phyloP scores from a whole-genome alignment of 2,797 vertebrate genomes.

The Rhabdophis nuchalis region DNA sequence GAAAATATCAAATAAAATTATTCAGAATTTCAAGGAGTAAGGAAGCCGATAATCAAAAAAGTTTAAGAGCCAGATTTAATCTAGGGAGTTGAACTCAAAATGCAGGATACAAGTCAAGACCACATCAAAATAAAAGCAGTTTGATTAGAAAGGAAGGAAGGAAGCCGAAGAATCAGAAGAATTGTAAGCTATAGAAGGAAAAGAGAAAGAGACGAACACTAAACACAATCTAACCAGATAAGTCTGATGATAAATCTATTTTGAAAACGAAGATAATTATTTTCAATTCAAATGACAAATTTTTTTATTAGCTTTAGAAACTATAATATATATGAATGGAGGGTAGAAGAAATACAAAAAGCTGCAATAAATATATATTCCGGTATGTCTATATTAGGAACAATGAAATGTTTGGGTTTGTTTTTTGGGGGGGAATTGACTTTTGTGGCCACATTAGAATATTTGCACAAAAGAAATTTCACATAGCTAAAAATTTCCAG shows the following conservation, averaged over 20 bases:
- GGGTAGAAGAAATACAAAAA: not conserved
- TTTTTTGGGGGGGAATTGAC: too few relatives aligned
- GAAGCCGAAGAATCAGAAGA: not conserved
- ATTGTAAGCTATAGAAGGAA: not conserved
- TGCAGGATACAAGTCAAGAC: not conserved
- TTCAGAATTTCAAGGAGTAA: not conserved
- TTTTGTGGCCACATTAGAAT: not conserved
- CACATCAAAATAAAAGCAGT: not conserved
- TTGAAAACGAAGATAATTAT: not conserved
- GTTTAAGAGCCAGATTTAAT: not conserved
- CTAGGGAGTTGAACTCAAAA: not conserved
- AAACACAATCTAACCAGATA: not conserved
- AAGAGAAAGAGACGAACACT: not conserved
- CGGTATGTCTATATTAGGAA: not conserved
- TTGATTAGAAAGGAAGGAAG: not conserved
- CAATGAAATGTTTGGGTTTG: not conserved
- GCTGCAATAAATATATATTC: not conserved
- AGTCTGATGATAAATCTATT: not conserved
- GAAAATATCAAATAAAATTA: not conserved
- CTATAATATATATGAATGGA: not conserved
- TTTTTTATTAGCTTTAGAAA: not conserved
- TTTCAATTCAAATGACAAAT: not conserved
- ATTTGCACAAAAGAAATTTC: slow-evolving; percentile 32
- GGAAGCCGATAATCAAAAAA: not conserved
- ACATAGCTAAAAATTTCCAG: slow-evolving; percentile 3